Percentiles rank a stretch among this genome's conserved stretches.
Evolutionary conservation across 2,888 invertebrate genomes (phyloP).

Genomic region (Drosophila multiciliata): DNA sequence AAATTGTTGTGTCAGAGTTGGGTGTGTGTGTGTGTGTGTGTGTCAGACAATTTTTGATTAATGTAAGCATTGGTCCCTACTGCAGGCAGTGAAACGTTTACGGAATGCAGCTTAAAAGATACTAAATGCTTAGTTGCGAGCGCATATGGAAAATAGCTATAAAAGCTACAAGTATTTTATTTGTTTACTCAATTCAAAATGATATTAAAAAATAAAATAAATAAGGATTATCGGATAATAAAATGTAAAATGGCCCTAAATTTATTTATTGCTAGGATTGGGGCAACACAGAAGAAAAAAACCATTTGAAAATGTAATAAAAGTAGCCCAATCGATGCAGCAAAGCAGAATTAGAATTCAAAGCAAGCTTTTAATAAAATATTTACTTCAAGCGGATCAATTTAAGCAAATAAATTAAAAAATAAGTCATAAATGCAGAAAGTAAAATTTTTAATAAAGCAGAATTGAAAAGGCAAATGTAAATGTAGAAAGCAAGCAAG

Average conservation of each 20-base stretch:
- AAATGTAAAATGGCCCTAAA: too few species aligned
- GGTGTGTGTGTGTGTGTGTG: constrained; percentile 21
- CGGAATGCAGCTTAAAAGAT: not conserved
- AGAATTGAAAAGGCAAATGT: not conserved
- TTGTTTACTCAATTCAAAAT: not conserved
- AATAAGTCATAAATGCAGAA: not conserved
- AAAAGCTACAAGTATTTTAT: not conserved
- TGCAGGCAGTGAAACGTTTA: constrained; percentile 9
- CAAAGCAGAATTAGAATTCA: too few species aligned
- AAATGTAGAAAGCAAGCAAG: not conserved
- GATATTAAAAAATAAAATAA: too few species aligned
- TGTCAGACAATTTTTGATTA: constrained; percentile 20
- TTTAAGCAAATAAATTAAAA: not conserved
- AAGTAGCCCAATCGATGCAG: too few species aligned
- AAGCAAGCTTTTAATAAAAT: too few species aligned
- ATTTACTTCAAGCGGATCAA: too few species aligned
- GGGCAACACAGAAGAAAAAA: too few species aligned
- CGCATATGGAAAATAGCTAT: not conserved
- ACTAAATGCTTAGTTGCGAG: not conserved
- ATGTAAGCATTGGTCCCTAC: constrained; percentile 4
- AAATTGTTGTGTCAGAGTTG: constrained; percentile 43
- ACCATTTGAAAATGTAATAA: too few species aligned
- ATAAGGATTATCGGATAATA: too few species aligned
- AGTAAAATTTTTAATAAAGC: not conserved
- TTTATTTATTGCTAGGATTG: too few species aligned